phyloP scores from a whole-genome alignment of 2,797 vertebrate genomes.

The Rousettus madagascariensis region DNA sequence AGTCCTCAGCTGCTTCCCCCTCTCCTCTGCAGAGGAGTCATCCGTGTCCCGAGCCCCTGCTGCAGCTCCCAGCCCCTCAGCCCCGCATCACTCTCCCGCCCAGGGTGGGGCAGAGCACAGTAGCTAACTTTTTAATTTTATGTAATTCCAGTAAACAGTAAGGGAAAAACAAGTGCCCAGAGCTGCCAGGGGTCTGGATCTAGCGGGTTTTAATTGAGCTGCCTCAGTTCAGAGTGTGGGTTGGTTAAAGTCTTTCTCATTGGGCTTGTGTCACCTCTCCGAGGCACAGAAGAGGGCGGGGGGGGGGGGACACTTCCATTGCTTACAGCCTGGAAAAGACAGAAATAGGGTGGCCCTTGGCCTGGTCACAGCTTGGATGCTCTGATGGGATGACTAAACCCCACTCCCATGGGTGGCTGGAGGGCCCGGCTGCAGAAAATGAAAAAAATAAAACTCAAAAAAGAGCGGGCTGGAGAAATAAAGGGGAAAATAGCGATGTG shows the following conservation, averaged over 20 bases:
- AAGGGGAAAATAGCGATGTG: constrained; percentile 30
- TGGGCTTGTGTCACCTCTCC: not conserved
- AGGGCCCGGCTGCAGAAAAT: not conserved
- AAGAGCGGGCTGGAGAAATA: constrained; percentile 29
- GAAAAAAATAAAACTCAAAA: not conserved
- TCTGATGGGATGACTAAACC: not conserved
- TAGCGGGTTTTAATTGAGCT: not conserved
- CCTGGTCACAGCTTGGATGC: not conserved
- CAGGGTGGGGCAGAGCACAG: not conserved
- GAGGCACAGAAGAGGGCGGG: not conserved
- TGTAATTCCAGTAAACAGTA: not conserved
- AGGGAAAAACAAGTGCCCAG: not conserved
- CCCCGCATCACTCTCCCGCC: not conserved
- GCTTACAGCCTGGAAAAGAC: not conserved
- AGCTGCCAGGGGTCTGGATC: not conserved
- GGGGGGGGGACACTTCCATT: not conserved
- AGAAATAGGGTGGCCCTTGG: not conserved
- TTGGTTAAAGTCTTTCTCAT: not conserved
- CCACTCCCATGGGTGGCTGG: not conserved
- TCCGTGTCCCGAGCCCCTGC: fast-evolving
- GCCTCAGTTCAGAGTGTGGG: not conserved
- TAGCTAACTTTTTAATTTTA: not conserved
- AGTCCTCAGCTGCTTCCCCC: not conserved
- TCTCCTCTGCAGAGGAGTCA: not conserved
- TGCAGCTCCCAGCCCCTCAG: not conserved